A percentile compares a stretch with the other conserved stretches of the same genome.
phyloP scores from a whole-genome alignment of 2,888 invertebrate species.

The Scaptomyza flava region DNA sequence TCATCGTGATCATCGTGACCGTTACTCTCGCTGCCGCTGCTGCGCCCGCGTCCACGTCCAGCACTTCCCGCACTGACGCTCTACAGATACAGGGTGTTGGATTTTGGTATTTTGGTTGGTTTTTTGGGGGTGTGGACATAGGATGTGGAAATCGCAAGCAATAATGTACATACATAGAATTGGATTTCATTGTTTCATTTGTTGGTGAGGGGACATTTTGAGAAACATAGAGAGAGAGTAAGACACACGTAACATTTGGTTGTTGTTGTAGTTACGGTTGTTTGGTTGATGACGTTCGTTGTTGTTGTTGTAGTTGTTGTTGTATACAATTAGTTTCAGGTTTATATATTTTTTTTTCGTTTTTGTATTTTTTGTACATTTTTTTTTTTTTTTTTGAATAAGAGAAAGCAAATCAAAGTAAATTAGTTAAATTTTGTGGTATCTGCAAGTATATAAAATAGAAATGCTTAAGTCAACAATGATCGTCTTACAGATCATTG shows the following conservation, averaged over 20 bases:
- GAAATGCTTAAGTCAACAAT: slow-evolving; percentile 81
- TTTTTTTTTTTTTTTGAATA: slow-evolving; percentile 79
- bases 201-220: slow-evolving; percentile 43
- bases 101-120: slow-evolving; percentile 47
- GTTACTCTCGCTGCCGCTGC: slow-evolving; percentile 53
- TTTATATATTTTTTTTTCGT: slow-evolving; percentile 22
- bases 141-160: slow-evolving; percentile 67
- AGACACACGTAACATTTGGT: slow-evolving; percentile 56
- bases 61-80: slow-evolving; percentile 65
- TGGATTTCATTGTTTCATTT: slow-evolving; percentile 53
- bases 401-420: slow-evolving; percentile 83
- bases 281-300: slow-evolving; percentile 23
- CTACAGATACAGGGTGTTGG: slow-evolving; percentile 67
- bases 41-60: slow-evolving; percentile 63
- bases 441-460: slow-evolving; percentile 80
- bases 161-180: slow-evolving; percentile 76
- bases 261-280: slow-evolving; percentile 37
- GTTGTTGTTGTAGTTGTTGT: slow-evolving; percentile 31
- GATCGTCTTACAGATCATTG: slow-evolving; percentile 69
- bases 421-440: slow-evolving; percentile 82
- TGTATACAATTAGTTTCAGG: slow-evolving; percentile 39
- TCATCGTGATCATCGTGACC: slow-evolving; percentile 62
- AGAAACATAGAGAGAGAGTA: slow-evolving; percentile 32
- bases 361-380: slow-evolving; percentile 31
- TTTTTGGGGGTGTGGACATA: slow-evolving; percentile 51